Base-by-base conservation (phyloP, 2,888 invertebrate species). In the Subacronicta megacephala region DNA sequence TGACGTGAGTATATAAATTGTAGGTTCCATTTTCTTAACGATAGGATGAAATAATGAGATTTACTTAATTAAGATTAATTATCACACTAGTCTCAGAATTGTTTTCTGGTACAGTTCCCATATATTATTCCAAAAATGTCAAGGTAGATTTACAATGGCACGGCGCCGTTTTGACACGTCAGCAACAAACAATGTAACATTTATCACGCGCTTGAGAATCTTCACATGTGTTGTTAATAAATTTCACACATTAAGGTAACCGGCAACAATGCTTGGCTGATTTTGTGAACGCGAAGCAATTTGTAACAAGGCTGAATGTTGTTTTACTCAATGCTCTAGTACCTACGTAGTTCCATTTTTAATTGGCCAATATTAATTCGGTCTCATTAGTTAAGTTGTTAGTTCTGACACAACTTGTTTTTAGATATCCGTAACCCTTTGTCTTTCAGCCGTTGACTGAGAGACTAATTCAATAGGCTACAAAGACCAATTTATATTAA, bases 301-400 rank as follows among this genome's bases (percentile, higher is more conserved):
- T 63, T 70, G 56, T 62, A 55, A 60, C 75, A 74, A 77, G 75
- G 68, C 53, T 66, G 42, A 52, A 53, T 43, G 38, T 50, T 64
- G 52, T 49, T 69, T 47, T 51, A 13, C 35, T 62, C 26, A 49
- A 31, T 41, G 49, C 35, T 55, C 41, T 18, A n/a, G 26, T 44
- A 56, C 31, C 23, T 15, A 33, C 15, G 29, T n/a, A n/a, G n/a
- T 49, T 10, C 3, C 15, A 29, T 51, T 42, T 7, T 20, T 18
- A 33, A 41, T 23, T 10, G 23, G 23, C 26, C 26, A 23, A 23
- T 26, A 26, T 3, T 10, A 10, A 26, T 2, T 23, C 23, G 0
- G 0, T 10, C 5, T 26, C 3, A 9, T 7, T 26, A 1, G 23
- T 26, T 9, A 9, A 26, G 26, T 9, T 10, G 10, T 26, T 2